Evolutionary conservation across 2,113 vertebrate genomes (phyloP).

Genomic region (Chloebia gouldiae): DNA sequence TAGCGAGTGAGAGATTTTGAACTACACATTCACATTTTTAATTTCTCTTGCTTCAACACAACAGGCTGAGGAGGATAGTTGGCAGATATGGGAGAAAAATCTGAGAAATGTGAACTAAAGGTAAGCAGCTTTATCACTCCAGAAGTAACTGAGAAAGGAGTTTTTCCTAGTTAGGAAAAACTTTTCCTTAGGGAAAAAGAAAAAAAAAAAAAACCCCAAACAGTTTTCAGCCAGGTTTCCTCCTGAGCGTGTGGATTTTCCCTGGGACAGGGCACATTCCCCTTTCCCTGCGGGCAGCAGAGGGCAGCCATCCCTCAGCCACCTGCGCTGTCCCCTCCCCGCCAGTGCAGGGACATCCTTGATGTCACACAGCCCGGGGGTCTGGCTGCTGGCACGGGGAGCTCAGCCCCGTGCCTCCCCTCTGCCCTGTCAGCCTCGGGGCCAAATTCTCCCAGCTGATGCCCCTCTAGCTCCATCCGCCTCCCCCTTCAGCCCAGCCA

Average conservation of each 20-base stretch:
- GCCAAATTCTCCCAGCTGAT: rapidly evolving
- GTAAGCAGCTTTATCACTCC: neutral
- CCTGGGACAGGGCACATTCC: neutral
- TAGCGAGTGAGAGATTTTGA: neutral
- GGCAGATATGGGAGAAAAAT: neutral
- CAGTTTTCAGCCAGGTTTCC: neutral
- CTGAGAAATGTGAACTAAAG: neutral
- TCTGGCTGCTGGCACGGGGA: neutral
- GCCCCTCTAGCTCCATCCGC: neutral
- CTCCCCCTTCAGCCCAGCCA: neutral
- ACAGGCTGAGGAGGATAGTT: neutral
- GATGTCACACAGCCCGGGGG: rapidly evolving
- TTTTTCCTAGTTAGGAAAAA: neutral
- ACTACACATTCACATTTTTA: neutral
- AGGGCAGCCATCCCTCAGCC: neutral
- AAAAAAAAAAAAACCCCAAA: no score
- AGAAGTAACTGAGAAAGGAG: neutral
- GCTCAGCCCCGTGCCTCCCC: neutral
- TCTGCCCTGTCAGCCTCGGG: neutral
- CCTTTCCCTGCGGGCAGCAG: neutral
- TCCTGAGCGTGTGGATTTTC: neutral
- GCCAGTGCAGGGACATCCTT: neutral
- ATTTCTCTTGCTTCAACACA: neutral
- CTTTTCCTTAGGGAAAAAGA: rapidly evolving
- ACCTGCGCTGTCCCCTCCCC: rapidly evolving